Percentiles rank a stretch among this genome's conserved stretches.
phyloP scores from a whole-genome alignment of 2,113 vertebrate species.

The Isichthys henryi region DNA sequence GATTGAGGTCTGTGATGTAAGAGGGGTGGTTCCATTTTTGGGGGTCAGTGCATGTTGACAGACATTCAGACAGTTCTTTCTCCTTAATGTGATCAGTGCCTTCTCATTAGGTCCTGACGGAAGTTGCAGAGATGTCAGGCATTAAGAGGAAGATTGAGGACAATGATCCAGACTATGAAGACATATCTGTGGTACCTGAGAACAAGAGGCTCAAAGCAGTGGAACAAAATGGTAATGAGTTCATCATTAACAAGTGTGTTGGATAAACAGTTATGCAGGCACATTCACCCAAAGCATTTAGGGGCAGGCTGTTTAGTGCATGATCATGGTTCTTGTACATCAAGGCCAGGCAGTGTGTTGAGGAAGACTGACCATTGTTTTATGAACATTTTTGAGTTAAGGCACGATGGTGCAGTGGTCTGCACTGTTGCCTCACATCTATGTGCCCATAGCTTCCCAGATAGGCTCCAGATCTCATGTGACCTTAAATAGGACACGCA shows the following conservation, averaged over 20 bases:
- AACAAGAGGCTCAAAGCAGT: slow-evolving; percentile 80
- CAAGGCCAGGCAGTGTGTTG: neutral
- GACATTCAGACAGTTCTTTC: neutral
- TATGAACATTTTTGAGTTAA: neutral
- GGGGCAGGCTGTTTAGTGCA: neutral
- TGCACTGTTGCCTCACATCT: neutral
- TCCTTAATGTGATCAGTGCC: neutral
- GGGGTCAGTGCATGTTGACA: neutral
- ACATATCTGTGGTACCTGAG: slow-evolving; percentile 72
- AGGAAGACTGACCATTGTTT: neutral
- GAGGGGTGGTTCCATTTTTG: neutral
- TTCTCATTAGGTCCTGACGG: slow-evolving; percentile 20
- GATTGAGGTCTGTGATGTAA: neutral
- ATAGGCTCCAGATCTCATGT: neutral
- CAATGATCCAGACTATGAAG: slow-evolving; percentile 91
- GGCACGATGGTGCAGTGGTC: neutral
- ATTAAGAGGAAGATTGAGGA: slow-evolving; percentile 85
- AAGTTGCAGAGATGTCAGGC: slow-evolving; percentile 74
- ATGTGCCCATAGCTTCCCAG: neutral
- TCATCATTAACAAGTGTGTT: neutral
- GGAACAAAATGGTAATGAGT: slow-evolving; percentile 76
- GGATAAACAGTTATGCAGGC: neutral
- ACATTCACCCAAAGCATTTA: neutral
- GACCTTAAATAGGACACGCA: neutral
- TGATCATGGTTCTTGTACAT: neutral